phyloP scores from a whole-genome alignment of 2,888 invertebrate genomes.

The Saturnia pavonia region DNA sequence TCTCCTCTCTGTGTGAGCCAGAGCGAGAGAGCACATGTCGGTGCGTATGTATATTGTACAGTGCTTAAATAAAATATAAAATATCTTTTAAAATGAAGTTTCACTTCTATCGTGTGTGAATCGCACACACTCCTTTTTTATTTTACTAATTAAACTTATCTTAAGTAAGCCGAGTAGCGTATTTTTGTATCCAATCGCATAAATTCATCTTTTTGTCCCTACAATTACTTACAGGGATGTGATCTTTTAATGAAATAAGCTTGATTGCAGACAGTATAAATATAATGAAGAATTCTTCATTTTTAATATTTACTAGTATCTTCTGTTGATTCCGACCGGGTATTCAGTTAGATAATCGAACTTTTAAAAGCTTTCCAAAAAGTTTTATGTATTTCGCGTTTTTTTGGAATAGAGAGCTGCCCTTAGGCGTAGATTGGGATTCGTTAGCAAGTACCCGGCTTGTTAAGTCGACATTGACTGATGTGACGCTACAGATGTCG shows the following conservation, averaged over 20 bases:
- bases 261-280: too few species aligned
- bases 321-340: background rate
- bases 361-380: constrained; percentile 17
- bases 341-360: background rate
- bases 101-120: too few species aligned
- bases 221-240: background rate
- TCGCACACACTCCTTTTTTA: too few species aligned
- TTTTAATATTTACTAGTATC: background rate
- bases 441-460: constrained; percentile 36
- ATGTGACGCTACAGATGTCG: constrained; percentile 39
- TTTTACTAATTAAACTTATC: too few species aligned
- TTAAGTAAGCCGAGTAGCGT: background rate
- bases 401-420: background rate
- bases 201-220: background rate
- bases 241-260: too few species aligned
- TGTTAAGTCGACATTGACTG: constrained; percentile 49
- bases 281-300: background rate
- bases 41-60: too few species aligned
- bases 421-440: constrained; percentile 16
- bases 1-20: too few species aligned
- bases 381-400: constrained; percentile 3
- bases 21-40: too few species aligned
- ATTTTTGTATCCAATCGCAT: background rate
- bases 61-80: too few species aligned
- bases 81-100: too few species aligned